Percentiles rank a stretch among this genome's conserved stretches.
These are phyloP conservation scores for Alsophila aescularia DNA, from an alignment of 2,888 invertebrate genomes.

Conservation along the genomic window DNA sequence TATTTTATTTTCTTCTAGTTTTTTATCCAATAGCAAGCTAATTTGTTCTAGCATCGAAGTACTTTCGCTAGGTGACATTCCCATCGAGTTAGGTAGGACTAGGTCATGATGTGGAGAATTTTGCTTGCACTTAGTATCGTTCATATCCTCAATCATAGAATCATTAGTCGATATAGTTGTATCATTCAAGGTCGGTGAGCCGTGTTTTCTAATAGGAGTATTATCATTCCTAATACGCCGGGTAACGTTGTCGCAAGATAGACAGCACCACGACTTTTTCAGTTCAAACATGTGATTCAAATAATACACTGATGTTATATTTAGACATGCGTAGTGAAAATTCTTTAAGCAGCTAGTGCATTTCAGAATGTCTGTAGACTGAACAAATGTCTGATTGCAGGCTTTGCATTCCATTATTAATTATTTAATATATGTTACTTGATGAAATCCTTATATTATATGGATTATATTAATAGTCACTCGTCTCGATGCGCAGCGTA, in stretches of 20 bases:
- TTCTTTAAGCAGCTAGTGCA: too few species aligned
- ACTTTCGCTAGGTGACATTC: not conserved
- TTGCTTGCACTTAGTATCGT: not conserved
- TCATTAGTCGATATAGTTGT: slow-evolving; percentile 1
- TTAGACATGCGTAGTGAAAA: too few species aligned
- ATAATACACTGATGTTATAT: not conserved
- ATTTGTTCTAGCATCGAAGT: not conserved
- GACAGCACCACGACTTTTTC: not conserved
- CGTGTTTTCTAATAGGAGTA: not conserved
- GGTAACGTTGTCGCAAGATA: not conserved
- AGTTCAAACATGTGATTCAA: not conserved
- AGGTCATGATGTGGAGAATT: not conserved
- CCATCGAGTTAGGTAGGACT: not conserved
- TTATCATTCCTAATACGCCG: not conserved
- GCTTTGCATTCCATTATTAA: too few species aligned
- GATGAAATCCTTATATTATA: too few species aligned
- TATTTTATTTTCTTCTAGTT: slow-evolving; percentile 4
- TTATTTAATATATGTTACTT: too few species aligned
- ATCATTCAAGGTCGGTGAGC: not conserved
- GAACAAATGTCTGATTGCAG: too few species aligned
- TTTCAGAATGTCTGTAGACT: too few species aligned
- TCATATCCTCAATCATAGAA: not conserved
- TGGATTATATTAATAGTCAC: too few species aligned
- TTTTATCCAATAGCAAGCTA: not conserved
- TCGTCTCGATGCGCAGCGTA: too few species aligned